Conservation (phyloP, 2,797 vertebrate genomes). For the Melanotaenia trifasciata region DNA sequence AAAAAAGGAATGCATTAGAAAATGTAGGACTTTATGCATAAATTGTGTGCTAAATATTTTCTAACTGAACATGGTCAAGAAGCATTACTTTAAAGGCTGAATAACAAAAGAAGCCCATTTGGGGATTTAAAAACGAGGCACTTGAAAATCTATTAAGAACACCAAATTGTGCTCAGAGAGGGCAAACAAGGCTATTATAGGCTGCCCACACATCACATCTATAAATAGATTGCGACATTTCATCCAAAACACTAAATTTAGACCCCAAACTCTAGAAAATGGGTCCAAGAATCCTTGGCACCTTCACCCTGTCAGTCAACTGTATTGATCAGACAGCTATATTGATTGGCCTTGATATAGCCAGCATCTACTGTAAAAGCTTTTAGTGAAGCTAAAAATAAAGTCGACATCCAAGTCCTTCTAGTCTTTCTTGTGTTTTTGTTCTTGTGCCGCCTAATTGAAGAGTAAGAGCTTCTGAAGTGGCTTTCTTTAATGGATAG, state of each 20-base stretch:
- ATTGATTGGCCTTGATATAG: constrained; percentile 71
- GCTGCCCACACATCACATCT: constrained; percentile 44
- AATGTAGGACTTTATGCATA: constrained; percentile 34
- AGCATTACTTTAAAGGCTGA: constrained; percentile 37
- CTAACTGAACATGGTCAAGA: constrained; percentile 1
- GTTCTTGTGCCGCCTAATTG: constrained; percentile 23
- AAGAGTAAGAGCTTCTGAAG: constrained; percentile 39
- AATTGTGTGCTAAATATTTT: constrained; percentile 42
- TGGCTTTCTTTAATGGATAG: constrained; percentile 52
- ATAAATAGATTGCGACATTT: constrained; percentile 42
- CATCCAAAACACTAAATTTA: constrained; percentile 66
- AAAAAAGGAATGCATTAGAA: constrained; percentile 30
- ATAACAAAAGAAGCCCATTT: constrained; percentile 38
- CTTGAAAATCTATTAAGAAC: constrained; percentile 61
- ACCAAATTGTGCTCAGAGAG: constrained; percentile 36
- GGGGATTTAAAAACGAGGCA: constrained; percentile 43
- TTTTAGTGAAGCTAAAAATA: constrained; percentile 78
- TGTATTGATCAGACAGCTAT: constrained; percentile 63
- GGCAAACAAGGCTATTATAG: constrained; percentile 37
- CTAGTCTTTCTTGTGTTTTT: constrained; percentile 34
- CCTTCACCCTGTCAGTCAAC: constrained; percentile 58
- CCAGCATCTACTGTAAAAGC: constrained; percentile 69
- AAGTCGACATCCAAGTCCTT: constrained; percentile 53
- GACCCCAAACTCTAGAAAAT: constrained; percentile 58
- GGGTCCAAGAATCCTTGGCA: constrained; percentile 59